Conservation (phyloP, 2,888 invertebrate species). For the Nomada hirtipes region DNA sequence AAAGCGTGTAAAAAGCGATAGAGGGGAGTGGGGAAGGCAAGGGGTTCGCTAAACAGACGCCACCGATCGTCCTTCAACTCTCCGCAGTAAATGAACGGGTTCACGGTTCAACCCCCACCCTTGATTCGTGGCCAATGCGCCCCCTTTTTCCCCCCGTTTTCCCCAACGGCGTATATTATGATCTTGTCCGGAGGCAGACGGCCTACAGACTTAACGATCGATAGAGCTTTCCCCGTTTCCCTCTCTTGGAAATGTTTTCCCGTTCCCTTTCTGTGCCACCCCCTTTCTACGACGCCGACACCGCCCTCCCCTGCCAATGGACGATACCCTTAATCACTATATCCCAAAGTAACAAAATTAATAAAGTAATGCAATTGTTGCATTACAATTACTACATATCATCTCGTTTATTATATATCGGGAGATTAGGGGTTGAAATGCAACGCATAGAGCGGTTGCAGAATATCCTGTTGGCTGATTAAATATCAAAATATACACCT, state of each 20-base stretch:
- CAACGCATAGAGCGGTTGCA: too few relatives aligned
- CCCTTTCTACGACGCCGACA: constrained; percentile 41
- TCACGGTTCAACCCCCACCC: constrained; percentile 39
- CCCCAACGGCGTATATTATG: constrained; percentile 44
- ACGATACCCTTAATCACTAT: too few relatives aligned
- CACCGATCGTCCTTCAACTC: constrained; percentile 59
- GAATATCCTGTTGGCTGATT: too few relatives aligned
- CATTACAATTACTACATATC: too few relatives aligned
- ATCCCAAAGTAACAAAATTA: too few relatives aligned
- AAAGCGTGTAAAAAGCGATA: constrained; percentile 6
- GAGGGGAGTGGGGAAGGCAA: not conserved
- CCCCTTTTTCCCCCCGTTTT: constrained; percentile 27
- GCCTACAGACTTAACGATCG: constrained; percentile 80
- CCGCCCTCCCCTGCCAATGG: constrained; percentile 55
- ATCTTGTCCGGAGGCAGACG: constrained; percentile 72
- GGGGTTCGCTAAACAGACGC: constrained; percentile 42
- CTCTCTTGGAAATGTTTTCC: constrained; percentile 20
- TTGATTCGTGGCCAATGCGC: not conserved
- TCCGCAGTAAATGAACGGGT: constrained; percentile 48
- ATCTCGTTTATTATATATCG: too few relatives aligned
- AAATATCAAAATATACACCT: too few relatives aligned
- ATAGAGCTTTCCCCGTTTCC: constrained; percentile 76
- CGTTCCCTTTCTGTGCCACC: constrained; percentile 31
- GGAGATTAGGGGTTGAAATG: too few relatives aligned
- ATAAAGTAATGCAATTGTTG: too few relatives aligned